Evolutionary conservation across 2,888 invertebrate genomes (phyloP).

Genomic region (Spilosoma lubricipeda): DNA sequence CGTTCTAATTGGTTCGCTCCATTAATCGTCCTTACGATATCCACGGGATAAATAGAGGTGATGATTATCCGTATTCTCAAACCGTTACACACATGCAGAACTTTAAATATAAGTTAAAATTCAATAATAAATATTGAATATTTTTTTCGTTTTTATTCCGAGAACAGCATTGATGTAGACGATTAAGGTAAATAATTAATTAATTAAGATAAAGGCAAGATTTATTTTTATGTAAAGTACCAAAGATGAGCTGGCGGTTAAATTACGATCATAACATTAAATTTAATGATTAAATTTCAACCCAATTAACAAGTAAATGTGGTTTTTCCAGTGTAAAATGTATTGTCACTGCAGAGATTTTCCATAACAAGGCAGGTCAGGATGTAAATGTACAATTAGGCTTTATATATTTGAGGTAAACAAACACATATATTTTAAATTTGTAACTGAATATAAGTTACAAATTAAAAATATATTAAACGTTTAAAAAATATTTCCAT

Average conservation of each 20-base stretch:
- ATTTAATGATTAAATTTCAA: neutral
- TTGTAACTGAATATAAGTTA: no score
- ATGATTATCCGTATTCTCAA: no score
- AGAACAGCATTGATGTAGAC: neutral
- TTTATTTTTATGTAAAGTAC: neutral
- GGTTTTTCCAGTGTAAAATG: neutral
- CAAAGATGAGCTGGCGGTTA: neutral
- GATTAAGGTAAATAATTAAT: neutral
- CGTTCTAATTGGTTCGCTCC: no score
- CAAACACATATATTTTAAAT: neutral
- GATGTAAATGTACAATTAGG: neutral
- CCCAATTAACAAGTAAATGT: neutral
- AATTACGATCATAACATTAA: neutral
- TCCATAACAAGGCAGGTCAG: neutral
- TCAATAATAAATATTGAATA: neutral
- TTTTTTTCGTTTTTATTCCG: slow-evolving; percentile 1
- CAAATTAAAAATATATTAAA: no score
- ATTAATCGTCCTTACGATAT: no score
- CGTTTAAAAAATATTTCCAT: neutral
- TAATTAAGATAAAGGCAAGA: slow-evolving; percentile 1
- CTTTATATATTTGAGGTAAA: neutral
- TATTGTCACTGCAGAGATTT: neutral
- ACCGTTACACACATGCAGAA: no score
- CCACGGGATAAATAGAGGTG: no score
- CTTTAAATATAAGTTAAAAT: neutral